Conservation (phyloP, 2,797 vertebrate genomes). For the Propithecus deckenii region DNA sequence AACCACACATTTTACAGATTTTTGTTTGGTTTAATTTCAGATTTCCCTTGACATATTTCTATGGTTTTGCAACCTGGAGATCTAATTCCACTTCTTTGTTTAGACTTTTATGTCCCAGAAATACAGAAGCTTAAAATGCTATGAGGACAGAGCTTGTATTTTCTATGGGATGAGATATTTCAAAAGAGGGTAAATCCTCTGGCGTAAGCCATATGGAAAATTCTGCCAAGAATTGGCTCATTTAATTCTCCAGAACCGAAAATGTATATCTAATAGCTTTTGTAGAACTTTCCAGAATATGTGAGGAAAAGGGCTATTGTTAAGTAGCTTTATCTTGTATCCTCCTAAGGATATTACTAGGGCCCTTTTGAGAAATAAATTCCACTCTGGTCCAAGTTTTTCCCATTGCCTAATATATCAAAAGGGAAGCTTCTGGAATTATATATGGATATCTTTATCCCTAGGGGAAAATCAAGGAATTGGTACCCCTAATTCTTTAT, state of each 20-base stretch:
- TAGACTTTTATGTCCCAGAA: slow-evolving; percentile 24
- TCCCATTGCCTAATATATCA: neutral
- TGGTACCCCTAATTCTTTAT: slow-evolving; percentile 65
- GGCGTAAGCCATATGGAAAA: neutral
- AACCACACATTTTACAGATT: slow-evolving; percentile 32
- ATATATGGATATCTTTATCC: slow-evolving; percentile 22
- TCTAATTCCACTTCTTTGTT: slow-evolving; percentile 19
- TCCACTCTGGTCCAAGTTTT: neutral
- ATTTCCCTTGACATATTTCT: neutral
- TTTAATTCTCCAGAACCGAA: neutral
- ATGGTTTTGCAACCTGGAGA: slow-evolving; percentile 29
- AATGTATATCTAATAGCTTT: neutral
- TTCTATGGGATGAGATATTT: neutral
- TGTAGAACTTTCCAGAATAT: neutral
- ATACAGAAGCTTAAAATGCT: slow-evolving; percentile 8
- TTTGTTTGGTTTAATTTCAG: slow-evolving; percentile 62
- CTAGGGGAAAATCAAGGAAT: slow-evolving; percentile 46
- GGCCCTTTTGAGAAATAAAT: slow-evolving; percentile 53
- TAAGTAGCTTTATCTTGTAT: neutral
- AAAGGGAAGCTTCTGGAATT: slow-evolving; percentile 60
- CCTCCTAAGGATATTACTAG: neutral
- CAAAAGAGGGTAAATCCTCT: neutral
- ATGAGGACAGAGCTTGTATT: slow-evolving; percentile 42
- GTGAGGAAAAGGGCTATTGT: neutral
- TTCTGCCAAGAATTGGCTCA: neutral